phyloP scores from a whole-genome alignment of 2,113 vertebrate genomes.

The Nanorana parkeri region DNA sequence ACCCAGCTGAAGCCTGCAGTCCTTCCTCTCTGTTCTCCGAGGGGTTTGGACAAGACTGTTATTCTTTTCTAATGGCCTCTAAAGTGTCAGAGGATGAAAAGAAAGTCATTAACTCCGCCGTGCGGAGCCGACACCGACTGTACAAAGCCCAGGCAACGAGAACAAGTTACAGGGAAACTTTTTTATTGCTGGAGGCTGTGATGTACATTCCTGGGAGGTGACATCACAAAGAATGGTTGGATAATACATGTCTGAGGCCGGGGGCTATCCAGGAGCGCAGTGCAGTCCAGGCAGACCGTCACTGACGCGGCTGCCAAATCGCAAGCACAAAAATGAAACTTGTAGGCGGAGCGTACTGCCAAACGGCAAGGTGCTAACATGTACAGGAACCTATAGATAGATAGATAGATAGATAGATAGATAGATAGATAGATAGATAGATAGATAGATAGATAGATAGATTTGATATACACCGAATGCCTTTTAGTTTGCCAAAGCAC shows the following conservation, averaged over 20 bases:
- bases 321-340: not conserved
- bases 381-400: too few relatives aligned
- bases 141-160: too few relatives aligned
- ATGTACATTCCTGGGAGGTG: conserved; percentile 21
- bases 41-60: too few relatives aligned
- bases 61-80: too few relatives aligned
- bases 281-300: conserved; percentile 49
- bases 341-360: not conserved
- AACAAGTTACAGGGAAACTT: not conserved
- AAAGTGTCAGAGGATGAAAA: too few relatives aligned
- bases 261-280: conserved; percentile 36
- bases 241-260: conserved; percentile 10
- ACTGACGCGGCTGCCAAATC: conserved; percentile 12
- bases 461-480: too few relatives aligned
- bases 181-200: not conserved
- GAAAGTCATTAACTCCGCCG: too few relatives aligned
- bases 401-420: too few relatives aligned
- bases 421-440: too few relatives aligned
- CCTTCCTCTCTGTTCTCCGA: not conserved
- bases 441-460: too few relatives aligned
- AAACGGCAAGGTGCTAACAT: not conserved
- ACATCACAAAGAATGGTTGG: not conserved
- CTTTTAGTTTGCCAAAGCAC: too few relatives aligned
- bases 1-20: not conserved
- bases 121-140: too few relatives aligned